Percentiles rank a stretch among this genome's conserved stretches.
Conservation (phyloP, 37 sponge, comb jelly and placozoan species). For the Agelas oroides region DNA sequence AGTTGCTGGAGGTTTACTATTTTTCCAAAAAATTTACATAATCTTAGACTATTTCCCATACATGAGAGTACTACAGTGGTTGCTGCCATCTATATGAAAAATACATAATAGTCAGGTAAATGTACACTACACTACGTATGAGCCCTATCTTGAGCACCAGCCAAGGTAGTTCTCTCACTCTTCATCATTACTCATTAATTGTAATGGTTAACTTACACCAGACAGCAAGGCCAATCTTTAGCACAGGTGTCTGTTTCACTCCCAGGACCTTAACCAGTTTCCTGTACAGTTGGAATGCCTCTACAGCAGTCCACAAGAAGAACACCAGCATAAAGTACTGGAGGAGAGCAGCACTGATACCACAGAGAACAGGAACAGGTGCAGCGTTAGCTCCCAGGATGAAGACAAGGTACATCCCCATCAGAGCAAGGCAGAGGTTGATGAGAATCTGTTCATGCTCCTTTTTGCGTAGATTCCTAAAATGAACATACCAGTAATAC, state of each 20-base stretch:
- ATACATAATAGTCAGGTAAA: too few species aligned
- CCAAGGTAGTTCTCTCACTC: too few species aligned
- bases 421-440: slow-evolving; percentile 58
- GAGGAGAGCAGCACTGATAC: slow-evolving; percentile 49
- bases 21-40: too few species aligned
- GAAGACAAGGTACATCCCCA: slow-evolving; percentile 57
- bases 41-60: too few species aligned
- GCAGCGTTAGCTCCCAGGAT: slow-evolving; percentile 29
- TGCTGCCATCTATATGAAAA: too few species aligned
- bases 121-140: too few species aligned
- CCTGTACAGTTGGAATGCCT: slow-evolving; percentile 36
- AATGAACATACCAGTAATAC: too few species aligned
- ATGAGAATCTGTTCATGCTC: slow-evolving; percentile 40
- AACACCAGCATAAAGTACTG: slow-evolving; percentile 57
- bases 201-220: not conserved
- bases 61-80: too few species aligned
- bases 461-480: slow-evolving; percentile 37
- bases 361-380: slow-evolving; percentile 7
- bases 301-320: slow-evolving; percentile 58
- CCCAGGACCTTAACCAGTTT: slow-evolving; percentile 26
- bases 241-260: not conserved
- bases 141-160: too few species aligned
- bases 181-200: too few species aligned
- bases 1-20: too few species aligned
- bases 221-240: not conserved